Evolutionary conservation across 2,888 invertebrate genomes (phyloP).

Genomic region (Branchinecta sandiegonensis): DNA sequence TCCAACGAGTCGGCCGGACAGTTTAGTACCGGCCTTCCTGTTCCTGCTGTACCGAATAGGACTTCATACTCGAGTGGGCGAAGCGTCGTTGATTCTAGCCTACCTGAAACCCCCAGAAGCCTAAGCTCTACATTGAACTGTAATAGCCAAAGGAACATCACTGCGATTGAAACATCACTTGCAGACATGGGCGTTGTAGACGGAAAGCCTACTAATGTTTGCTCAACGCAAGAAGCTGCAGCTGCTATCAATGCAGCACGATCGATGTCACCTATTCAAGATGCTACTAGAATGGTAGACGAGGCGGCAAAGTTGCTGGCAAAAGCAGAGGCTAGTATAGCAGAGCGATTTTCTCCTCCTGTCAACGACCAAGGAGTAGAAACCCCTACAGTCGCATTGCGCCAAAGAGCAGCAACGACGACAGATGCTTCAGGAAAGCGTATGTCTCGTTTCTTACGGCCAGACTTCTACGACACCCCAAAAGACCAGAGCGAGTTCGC

Average conservation of each 20-base stretch:
- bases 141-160: no score
- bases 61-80: no score
- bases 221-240: background rate
- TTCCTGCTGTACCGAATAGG: background rate
- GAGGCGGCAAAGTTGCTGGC: background rate
- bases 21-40: background rate
- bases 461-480: constrained; percentile 59
- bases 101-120: background rate
- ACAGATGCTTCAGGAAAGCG: constrained; percentile 32
- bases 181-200: background rate
- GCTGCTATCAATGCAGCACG: background rate
- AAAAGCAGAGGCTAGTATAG: constrained; percentile 1
- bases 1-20: background rate
- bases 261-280: background rate
- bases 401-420: background rate
- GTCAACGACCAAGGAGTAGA: background rate
- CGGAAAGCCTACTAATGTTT: background rate
- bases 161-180: no score
- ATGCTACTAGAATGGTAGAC: background rate
- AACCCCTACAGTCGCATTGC: background rate
- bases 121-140: no score
- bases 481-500: constrained; percentile 50
- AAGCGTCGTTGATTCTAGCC: background rate
- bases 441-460: constrained; percentile 56
- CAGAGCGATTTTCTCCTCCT: background rate